Conservation (phyloP, 1,140 invertebrate species). For the Vanessa atalanta region DNA sequence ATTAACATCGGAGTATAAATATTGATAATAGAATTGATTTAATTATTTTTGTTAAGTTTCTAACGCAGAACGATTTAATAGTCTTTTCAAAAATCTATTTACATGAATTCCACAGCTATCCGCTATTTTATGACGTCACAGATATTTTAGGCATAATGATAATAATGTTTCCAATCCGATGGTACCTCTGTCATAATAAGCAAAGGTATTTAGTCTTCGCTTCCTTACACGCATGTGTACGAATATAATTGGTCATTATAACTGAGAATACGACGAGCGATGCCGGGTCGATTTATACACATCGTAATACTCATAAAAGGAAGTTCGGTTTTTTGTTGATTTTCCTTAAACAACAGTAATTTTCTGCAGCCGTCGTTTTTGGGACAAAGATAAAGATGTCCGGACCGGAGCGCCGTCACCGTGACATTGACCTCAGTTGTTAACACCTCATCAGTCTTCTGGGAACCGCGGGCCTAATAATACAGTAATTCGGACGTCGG, state of each 20-base stretch:
- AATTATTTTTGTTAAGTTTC: slow-evolving; percentile 2
- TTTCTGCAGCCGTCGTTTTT: background rate
- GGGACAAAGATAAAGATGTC: background rate
- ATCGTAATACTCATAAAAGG: no score
- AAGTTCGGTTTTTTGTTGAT: background rate
- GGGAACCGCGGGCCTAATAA: background rate
- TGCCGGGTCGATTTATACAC: no score
- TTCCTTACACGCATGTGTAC: no score
- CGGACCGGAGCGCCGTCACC: background rate
- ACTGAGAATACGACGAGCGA: no score
- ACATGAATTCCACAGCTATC: no score
- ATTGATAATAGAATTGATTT: background rate
- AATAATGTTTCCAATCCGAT: no score
- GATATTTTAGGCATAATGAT: no score
- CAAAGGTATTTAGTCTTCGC: no score
- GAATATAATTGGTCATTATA: no score
- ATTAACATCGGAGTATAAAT: background rate
- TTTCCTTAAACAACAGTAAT: slow-evolving; percentile 1
- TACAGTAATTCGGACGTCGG: background rate
- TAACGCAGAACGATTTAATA: background rate
- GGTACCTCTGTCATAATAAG: no score
- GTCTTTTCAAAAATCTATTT: background rate
- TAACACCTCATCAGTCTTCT: background rate
- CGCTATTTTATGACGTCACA: no score
- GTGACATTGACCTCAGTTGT: background rate